Base-by-base conservation (phyloP, 2,113 vertebrate genomes). In the Myodes glareolus region DNA sequence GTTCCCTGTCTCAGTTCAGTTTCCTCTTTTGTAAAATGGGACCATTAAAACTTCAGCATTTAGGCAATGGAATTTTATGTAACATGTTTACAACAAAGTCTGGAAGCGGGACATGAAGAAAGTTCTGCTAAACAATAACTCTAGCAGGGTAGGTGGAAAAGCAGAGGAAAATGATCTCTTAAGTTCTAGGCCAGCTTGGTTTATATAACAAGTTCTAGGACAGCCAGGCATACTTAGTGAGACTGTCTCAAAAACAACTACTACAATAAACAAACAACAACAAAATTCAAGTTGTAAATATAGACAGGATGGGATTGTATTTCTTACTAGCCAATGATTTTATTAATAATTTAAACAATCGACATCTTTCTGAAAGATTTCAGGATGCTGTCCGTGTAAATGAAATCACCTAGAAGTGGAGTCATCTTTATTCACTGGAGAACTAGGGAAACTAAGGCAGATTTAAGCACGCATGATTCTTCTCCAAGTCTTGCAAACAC, bases 301-400 rank as follows among this genome's bases (percentile, higher is more conserved):
- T 0, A 89, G 33, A 76, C 9, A 36, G 31, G 72, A 58, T 4
- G 6, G 73, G 29, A 8, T 90, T n/a, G n/a, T n/a, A 91, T 95
- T 68, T 91, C 63, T 36, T n/a, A 80, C 3, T 36, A 39, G 88
- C 78, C 27, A 65, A n/a, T 25, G 63, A 45, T 82, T 19, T 78
- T 63, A 36, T 72, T 95, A 88, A 61, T 78, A 77, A 93, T 47
- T 90, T 94, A 82, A 96, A 61, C 9, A 39, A 87, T 27, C 29
- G 23, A 55, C 36, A 23, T 36, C 77, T 93, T 33, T 33, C 61
- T 63, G 27, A 14, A 52, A 95, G 8, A 52, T 33, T 93, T 72
- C 52, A 78, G 76, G 29, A 23, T 84, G 39, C 25, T n/a, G 36
- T 14, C 25, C 42, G 36, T 14, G 61, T 50, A 95, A 73, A 87